Evolutionary conservation across 1,140 invertebrate species (phyloP), one percentile per base, ranked within the genome.

Genomic region (Bombyx mandarina): DNA sequence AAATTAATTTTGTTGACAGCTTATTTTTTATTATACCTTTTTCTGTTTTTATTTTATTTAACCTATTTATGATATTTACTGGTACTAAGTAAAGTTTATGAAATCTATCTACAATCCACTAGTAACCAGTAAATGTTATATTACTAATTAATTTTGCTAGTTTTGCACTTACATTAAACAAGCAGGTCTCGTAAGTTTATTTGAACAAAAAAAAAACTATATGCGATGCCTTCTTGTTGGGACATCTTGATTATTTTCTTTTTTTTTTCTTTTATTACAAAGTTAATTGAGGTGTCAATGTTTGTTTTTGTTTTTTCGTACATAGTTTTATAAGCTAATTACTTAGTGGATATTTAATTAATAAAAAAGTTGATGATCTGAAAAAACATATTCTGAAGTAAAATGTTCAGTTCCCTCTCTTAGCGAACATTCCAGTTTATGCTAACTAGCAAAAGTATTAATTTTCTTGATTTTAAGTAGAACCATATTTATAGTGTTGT

Each of bases 11-110:
- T 67, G 67, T 73, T 74, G 71, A 79, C 75, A 74, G 81, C 81
- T 84, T 84, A 80, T 84, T 84, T 84, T 82, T 82, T 51, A 6
- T 49, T 12, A 50, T 51, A 10, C 7, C 10, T 81, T 73, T 66
- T 61, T 60, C 58, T 71, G 66, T 67, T 65, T 56, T 52, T 48
- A 22, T 35, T 69, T 67, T 35, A 35, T 75, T 71, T 73, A 69
- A 73, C 72, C 78, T 73, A 57, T 70, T 58, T 61, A 43, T 61
- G 66, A 72, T 72, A 67, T 67, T 71, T 62, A 64, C 66, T 69
- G 54, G 56, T 55, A 51, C 6, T 8, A 52, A 44, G 47, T 56
- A 55, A 52, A 43, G 47, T 58, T 58, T 50, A 50, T 49, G n/a
- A 42, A 54, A 51, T 10, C 59, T 59, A 59, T 48, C 45, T 18